phyloP scores from a whole-genome alignment of 2,888 invertebrate genomes.

The Microplitis manilae region DNA sequence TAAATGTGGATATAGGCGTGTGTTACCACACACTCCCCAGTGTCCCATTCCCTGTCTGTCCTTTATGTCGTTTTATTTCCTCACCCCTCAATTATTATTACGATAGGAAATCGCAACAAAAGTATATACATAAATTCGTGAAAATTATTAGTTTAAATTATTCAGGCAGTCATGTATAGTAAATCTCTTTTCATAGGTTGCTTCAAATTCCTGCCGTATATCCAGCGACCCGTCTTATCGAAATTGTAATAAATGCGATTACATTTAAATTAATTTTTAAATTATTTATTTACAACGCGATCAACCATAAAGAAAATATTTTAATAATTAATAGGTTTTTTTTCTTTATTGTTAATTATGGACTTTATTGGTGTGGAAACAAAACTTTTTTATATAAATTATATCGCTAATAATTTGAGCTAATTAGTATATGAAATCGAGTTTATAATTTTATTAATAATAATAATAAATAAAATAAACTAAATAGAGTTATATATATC shows the following conservation, averaged over 20 bases:
- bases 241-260: too few species aligned
- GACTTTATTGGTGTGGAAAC: not conserved
- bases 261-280: not conserved
- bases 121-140: not conserved
- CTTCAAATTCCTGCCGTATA: not conserved
- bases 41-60: not conserved
- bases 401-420: not conserved
- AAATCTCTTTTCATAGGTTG: slow-evolving; percentile 1
- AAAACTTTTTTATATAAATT: not conserved
- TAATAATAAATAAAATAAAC: not conserved
- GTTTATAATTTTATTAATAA: not conserved
- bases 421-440: not conserved
- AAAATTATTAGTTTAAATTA: slow-evolving; percentile 27
- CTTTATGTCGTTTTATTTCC: not conserved
- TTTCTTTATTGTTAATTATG: not conserved
- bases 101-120: slow-evolving; percentile 28
- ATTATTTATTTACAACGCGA: not conserved
- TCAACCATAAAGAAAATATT: not conserved
- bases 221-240: not conserved
- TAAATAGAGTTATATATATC: not conserved
- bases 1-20: not conserved
- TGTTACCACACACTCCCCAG: not conserved
- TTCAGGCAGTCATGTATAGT: slow-evolving; percentile 7
- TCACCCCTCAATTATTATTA: slow-evolving; percentile 31
- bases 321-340: not conserved